phyloP scores from a whole-genome alignment of 2,113 vertebrate genomes.

The Vidua macroura region DNA sequence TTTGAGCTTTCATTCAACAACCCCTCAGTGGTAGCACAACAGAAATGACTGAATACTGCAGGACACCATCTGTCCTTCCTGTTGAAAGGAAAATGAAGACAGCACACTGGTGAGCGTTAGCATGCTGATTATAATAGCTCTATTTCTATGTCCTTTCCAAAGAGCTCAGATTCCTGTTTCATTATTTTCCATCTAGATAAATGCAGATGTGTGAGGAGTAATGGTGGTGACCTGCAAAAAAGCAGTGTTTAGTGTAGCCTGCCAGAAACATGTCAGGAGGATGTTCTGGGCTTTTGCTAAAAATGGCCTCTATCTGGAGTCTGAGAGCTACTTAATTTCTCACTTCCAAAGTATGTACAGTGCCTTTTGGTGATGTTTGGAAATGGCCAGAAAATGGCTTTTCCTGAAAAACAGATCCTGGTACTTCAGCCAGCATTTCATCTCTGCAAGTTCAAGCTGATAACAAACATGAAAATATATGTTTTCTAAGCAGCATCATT shows the following conservation, averaged over 20 bases:
- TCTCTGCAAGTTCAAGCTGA: background rate
- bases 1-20: background rate
- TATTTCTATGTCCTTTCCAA: background rate
- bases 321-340: background rate
- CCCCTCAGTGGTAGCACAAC: background rate
- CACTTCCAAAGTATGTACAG: background rate
- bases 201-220: background rate
- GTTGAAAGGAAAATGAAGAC: background rate
- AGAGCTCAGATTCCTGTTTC: background rate
- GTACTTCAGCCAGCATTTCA: background rate
- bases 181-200: background rate
- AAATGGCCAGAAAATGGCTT: background rate
- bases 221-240: background rate
- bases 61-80: background rate
- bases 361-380: background rate
- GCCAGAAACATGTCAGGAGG: background rate
- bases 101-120: accelerated
- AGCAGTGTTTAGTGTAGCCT: background rate
- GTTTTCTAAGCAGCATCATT: background rate
- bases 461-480: background rate
- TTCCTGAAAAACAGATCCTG: background rate
- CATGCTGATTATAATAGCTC: background rate
- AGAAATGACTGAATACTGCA: background rate
- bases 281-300: background rate
- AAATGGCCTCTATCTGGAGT: background rate